Conservation (phyloP, 2,113 vertebrate genomes). For the Anser brachyrhynchus region DNA sequence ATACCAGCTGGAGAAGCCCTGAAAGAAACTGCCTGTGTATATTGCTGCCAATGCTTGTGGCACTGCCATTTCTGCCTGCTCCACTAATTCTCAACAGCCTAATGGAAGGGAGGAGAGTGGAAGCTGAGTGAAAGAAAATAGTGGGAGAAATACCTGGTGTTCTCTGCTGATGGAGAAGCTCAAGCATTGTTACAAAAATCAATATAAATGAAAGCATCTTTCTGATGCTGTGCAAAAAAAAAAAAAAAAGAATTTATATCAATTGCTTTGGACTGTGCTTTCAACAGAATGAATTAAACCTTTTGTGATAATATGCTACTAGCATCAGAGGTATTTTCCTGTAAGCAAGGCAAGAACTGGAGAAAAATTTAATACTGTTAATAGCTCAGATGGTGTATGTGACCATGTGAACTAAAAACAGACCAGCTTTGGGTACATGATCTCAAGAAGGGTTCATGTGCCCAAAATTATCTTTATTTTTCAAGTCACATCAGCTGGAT, state of each 20-base stretch:
- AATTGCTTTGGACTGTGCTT: not conserved
- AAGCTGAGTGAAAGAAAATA: not conserved
- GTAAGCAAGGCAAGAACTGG: not conserved
- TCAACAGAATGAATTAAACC: not conserved
- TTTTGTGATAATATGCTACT: not conserved
- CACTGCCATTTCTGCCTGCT: not conserved
- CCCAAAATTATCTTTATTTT: not conserved
- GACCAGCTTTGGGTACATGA: not conserved
- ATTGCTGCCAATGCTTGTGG: not conserved
- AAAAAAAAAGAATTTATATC: not conserved
- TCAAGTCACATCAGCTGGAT: not conserved
- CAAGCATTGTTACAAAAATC: not conserved
- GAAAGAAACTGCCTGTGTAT: rapidly evolving
- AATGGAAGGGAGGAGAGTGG: not conserved
- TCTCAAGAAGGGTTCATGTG: not conserved
- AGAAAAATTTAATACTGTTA: not conserved
- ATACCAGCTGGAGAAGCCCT: not conserved
- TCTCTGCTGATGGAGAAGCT: not conserved
- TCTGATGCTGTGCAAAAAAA: not conserved
- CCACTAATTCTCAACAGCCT: not conserved
- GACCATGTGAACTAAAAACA: not conserved
- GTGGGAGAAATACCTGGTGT: not conserved
- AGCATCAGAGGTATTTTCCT: not conserved
- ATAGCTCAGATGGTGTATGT: not conserved
- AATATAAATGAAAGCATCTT: not conserved